Percentiles rank a stretch among this genome's conserved stretches.
Conservation (phyloP, 2,113 vertebrate species). For the Hymenochirus boettgeri region DNA sequence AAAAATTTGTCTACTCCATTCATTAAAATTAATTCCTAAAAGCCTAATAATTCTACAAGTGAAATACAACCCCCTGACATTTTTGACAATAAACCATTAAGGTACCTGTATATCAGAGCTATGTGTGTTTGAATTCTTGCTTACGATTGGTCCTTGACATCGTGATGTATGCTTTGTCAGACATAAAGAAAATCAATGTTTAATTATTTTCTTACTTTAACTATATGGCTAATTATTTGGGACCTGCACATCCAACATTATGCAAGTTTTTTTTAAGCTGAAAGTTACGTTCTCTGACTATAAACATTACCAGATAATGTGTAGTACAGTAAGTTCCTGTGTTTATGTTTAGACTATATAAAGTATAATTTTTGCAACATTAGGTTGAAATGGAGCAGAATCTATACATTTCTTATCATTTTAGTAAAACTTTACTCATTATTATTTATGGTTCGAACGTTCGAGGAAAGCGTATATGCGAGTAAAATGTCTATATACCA, state of each 20-base stretch:
- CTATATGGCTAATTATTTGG: constrained; percentile 1
- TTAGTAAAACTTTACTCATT: no score
- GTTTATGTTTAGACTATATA: no score
- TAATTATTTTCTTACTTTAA: background rate
- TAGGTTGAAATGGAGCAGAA: no score
- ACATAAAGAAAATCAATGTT: constrained; percentile 1
- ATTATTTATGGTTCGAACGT: no score
- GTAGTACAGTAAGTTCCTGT: no score
- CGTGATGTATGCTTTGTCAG: background rate
- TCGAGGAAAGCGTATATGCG: no score
- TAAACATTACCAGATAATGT: background rate
- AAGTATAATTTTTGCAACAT: no score
- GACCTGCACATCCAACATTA: constrained; percentile 6
- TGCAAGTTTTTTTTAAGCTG: background rate
- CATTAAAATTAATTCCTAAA: no score
- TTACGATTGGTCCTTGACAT: background rate
- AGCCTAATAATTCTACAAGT: background rate
- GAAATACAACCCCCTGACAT: background rate
- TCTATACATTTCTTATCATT: no score
- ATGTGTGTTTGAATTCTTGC: background rate
- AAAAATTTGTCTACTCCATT: no score
- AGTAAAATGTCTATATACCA: no score
- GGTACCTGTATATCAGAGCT: background rate
- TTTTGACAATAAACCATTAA: background rate
- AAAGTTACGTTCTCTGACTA: background rate